These are phyloP conservation scores for Dipodomys stephensi DNA, from an alignment of 2,113 vertebrate species.

Conservation along the genomic window DNA sequence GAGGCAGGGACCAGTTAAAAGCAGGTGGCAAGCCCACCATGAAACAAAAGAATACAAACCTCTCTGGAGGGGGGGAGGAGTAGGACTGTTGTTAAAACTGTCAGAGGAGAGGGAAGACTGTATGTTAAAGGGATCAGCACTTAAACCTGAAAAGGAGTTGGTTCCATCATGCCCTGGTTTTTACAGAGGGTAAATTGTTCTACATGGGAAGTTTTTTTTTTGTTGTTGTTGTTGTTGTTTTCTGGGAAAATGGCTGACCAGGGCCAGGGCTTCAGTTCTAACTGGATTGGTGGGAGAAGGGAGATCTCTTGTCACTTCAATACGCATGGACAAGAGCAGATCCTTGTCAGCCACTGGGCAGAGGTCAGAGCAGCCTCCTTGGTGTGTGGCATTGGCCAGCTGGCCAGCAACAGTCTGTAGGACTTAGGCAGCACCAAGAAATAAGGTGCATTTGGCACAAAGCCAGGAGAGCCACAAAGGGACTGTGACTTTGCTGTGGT, in stretches of 20 bases:
- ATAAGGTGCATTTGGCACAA: background rate
- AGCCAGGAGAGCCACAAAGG: background rate
- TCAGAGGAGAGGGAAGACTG: background rate
- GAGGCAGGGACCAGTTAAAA: background rate
- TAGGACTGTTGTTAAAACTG: background rate
- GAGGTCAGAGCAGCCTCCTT: background rate
- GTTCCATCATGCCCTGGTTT: background rate
- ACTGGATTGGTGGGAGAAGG: background rate
- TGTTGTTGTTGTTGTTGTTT: background rate
- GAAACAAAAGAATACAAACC: slow-evolving; percentile 24
- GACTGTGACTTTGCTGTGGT: background rate
- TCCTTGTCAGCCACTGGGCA: background rate
- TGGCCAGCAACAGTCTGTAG: background rate
- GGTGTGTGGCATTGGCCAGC: rapidly evolving
- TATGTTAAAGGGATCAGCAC: background rate
- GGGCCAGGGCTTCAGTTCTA: background rate
- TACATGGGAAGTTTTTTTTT: background rate
- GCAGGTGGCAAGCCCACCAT: slow-evolving; percentile 5
- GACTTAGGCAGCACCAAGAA: background rate
- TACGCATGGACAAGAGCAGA: background rate
- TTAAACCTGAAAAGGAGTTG: background rate
- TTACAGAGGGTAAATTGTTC: background rate
- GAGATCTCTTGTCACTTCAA: background rate
- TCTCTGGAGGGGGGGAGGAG: background rate
- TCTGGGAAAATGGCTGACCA: background rate